A percentile compares a stretch with the other conserved stretches of the same genome.
These are phyloP conservation scores for Spermophilus dauricus DNA, from an alignment of 2,113 vertebrate species.

Conservation along the genomic window DNA sequence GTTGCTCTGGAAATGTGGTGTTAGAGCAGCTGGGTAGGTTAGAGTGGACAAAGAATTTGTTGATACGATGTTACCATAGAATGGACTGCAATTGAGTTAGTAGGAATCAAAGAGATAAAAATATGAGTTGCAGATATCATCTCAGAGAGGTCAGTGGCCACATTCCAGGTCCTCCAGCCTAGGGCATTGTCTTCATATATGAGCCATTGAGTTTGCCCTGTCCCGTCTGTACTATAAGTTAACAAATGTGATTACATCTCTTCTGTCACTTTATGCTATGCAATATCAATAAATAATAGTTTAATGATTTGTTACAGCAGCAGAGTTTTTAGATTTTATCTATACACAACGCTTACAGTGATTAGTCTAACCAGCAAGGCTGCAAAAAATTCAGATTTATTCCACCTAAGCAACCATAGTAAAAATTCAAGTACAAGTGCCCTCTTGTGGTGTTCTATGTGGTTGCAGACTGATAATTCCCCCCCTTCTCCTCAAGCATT, in stretches of 20 bases:
- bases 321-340: conserved; percentile 1
- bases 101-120: not conserved
- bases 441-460: conserved; percentile 28
- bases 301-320: not conserved
- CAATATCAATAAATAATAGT: not conserved
- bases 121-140: not conserved
- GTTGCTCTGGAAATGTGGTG: not conserved
- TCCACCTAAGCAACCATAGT: accelerated
- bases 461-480: not conserved
- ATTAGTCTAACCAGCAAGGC: not conserved
- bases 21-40: not conserved
- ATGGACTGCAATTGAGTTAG: not conserved
- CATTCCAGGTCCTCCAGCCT: not conserved
- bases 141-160: not conserved
- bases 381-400: not conserved
- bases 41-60: not conserved
- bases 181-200: not conserved
- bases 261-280: not conserved
- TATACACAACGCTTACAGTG: not conserved
- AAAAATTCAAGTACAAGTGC: not conserved
- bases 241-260: not conserved
- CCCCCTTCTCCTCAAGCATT: accelerated
- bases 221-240: not conserved
- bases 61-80: not conserved
- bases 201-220: not conserved